phyloP scores from a whole-genome alignment of 2,113 vertebrate genomes.

The Turnix velox region DNA sequence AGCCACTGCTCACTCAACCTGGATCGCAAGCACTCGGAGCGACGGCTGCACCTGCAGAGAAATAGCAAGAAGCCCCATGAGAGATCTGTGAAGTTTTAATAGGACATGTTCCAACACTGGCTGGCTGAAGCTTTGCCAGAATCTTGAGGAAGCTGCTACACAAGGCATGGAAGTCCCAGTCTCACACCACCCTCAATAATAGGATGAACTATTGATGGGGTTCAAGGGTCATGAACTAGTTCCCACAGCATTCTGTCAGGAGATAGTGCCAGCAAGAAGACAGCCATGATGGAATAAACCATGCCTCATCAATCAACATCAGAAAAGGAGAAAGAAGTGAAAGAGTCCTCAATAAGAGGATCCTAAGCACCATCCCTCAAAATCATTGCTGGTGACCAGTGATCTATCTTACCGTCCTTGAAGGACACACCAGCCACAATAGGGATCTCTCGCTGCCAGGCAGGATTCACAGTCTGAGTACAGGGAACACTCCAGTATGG shows the following conservation, averaged over 20 bases:
- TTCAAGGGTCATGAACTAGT: background rate
- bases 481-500: conserved; percentile 87
- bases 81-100: background rate
- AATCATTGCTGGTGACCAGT: background rate
- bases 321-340: background rate
- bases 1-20: conserved; percentile 83
- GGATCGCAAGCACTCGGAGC: conserved; percentile 79
- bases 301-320: background rate
- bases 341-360: background rate
- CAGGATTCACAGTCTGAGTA: conserved; percentile 87
- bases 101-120: background rate
- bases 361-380: background rate
- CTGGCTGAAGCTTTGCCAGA: background rate
- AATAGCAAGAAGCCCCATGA: background rate
- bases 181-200: background rate
- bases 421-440: conserved; percentile 97
- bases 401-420: conserved; percentile 85
- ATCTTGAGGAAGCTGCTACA: background rate
- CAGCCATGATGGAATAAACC: background rate
- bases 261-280: background rate
- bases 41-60: conserved; percentile 81
- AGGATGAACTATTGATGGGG: background rate
- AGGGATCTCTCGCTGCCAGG: conserved; percentile 86
- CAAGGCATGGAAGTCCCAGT: background rate
- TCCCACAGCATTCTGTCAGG: background rate